A percentile compares a stretch with the other conserved stretches of the same genome.
Conservation (phyloP, 2,888 invertebrate genomes). For the Apoderus coryli region DNA sequence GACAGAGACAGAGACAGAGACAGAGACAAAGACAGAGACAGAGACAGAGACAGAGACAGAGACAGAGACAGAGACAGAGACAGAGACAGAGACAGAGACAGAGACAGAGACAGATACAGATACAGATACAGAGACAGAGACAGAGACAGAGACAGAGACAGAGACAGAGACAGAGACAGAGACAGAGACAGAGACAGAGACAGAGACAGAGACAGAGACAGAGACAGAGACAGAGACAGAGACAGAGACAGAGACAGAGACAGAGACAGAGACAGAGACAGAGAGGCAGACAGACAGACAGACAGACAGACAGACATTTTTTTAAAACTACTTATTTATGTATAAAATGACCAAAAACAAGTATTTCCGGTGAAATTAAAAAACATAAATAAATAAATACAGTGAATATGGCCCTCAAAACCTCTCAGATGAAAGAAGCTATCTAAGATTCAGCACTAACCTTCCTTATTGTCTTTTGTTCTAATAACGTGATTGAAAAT, state of each 20-base stretch:
- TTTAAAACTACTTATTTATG: too few relatives aligned
- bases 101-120: constrained; percentile 3
- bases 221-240: background rate
- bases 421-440: too few relatives aligned
- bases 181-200: background rate
- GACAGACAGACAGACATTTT: too few relatives aligned
- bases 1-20: constrained; percentile 3
- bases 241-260: background rate
- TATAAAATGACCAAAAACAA: too few relatives aligned
- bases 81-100: constrained; percentile 3
- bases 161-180: background rate
- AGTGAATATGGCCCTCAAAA: too few relatives aligned
- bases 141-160: background rate
- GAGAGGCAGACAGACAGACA: too few relatives aligned
- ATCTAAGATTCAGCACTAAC: too few relatives aligned
- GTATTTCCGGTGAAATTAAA: too few relatives aligned
- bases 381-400: too few relatives aligned
- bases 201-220: background rate
- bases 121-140: constrained; percentile 1
- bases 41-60: constrained; percentile 3
- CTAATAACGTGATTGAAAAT: too few relatives aligned
- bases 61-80: constrained; percentile 3
- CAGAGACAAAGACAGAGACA: constrained; percentile 3
- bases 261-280: background rate
- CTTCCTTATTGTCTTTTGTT: too few relatives aligned